A percentile compares a stretch with the other conserved stretches of the same genome.
Evolutionary conservation across 2,113 vertebrate species (phyloP).

Genomic region (Origma solitaria): DNA sequence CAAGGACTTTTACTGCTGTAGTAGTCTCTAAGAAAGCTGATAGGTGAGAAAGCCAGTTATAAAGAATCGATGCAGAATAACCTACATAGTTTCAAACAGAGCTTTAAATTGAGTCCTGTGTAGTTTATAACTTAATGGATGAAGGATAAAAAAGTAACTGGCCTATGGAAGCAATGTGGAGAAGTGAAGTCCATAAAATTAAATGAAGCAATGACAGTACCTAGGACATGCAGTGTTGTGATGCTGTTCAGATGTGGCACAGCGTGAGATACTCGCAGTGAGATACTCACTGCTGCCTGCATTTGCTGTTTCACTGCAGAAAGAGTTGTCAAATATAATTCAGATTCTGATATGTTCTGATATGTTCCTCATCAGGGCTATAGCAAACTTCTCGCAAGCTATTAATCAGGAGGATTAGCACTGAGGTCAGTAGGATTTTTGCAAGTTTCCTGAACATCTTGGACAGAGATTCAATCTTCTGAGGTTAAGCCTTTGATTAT

Average conservation of each 20-base stretch:
- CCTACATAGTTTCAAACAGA: not conserved
- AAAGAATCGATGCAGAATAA: not conserved
- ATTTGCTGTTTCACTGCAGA: not conserved
- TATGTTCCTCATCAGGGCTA: not conserved
- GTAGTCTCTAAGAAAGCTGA: not conserved
- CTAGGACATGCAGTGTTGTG: rapidly evolving
- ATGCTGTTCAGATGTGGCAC: not conserved
- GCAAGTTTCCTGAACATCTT: not conserved
- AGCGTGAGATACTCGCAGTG: too few relatives aligned
- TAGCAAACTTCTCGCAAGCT: not conserved
- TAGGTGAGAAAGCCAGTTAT: not conserved
- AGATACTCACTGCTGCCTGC: not conserved
- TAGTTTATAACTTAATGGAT: not conserved
- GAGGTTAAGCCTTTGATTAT: not conserved
- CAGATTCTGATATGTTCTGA: not conserved
- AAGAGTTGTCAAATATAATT: not conserved
- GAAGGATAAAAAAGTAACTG: not conserved
- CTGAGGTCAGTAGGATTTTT: not conserved
- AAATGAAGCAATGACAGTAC: not conserved
- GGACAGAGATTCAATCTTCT: not conserved
- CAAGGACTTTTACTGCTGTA: not conserved
- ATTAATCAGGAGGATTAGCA: not conserved
- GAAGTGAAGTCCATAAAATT: not conserved
- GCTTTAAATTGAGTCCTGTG: not conserved
- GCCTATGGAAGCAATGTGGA: not conserved